phyloP scores from a whole-genome alignment of 2,888 invertebrate species.

The Eupithecia insigniata region DNA sequence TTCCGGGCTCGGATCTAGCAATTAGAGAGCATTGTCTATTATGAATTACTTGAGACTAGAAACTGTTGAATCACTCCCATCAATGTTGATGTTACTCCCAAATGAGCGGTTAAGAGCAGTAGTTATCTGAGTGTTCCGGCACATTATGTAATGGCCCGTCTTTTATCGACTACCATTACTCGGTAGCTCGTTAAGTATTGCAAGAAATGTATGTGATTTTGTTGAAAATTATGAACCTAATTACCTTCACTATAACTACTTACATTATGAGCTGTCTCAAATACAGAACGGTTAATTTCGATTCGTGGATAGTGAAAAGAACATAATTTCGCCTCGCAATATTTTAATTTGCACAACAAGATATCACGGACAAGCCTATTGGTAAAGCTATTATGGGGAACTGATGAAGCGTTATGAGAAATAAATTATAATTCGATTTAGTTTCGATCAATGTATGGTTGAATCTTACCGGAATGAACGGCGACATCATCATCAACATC shows the following conservation, averaged over 20 bases:
- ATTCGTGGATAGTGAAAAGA: conserved; percentile 33
- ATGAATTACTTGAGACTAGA: conserved; percentile 54
- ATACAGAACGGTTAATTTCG: conserved; percentile 18
- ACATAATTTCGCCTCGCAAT: conserved; percentile 43
- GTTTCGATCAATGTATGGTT: conserved; percentile 19
- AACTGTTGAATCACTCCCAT: conserved; percentile 60
- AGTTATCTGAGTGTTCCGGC: conserved; percentile 43
- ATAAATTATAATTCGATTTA: conserved; percentile 46
- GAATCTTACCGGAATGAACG: conserved; percentile 88
- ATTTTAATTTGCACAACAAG: conserved; percentile 49
- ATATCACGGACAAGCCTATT: conserved; percentile 41
- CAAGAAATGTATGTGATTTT: conserved; percentile 36
- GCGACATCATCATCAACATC: conserved; percentile 88
- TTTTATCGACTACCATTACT: conserved; percentile 25
- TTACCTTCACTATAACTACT: not conserved
- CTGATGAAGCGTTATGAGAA: conserved; percentile 40
- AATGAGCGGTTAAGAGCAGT: conserved; percentile 26
- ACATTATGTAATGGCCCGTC: conserved; percentile 47
- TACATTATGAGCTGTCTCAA: conserved; percentile 19
- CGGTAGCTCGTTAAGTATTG: conserved; percentile 34
- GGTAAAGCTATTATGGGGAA: conserved; percentile 43
- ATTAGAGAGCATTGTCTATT: conserved; percentile 67
- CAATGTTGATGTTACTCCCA: conserved; percentile 47
- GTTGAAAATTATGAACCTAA: not conserved
- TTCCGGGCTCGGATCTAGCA: conserved; percentile 48